Base-by-base conservation (phyloP, 2,113 vertebrate genomes). In the Phocoena sinus region DNA sequence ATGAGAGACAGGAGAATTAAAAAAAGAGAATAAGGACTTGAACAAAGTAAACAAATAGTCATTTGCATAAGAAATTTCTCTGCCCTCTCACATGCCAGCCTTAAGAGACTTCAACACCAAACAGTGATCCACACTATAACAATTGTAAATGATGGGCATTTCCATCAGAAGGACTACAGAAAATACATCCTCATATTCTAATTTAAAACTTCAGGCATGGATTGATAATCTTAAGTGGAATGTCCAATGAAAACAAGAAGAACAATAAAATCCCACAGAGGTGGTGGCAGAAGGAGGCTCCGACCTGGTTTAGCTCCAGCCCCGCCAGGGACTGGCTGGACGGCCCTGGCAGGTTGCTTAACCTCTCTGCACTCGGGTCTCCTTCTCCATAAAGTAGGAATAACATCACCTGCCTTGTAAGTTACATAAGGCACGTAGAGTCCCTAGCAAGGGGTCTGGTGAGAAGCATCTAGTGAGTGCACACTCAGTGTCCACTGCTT, bases 31-130 rank as follows among this genome's bases (percentile, higher is more conserved):
- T 41, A 70, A 80, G 26, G 47, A 83, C 44, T 90, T 81, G 84
- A 89, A 87, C 70, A 81, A 96, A 92, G 73, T 67, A 95, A 96
- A 95, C 81, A 95, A 77, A 93, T 1, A 60, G 38, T 70, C 41
- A 74, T 89, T 68, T 86, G 70, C 56, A 87, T 92, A 86, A 65
- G 63, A 93, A 97, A 96, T 74, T 76, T 44, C 26, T 90, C 70
- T 74, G 56, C n/a, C 36, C 26, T 89, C 62, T 95, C 74, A 73
- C 47, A 74, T 21, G 68, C 62, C 71, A 79, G 58, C 68, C 62
- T 36, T 76, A 79, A 44, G 76, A 87, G 84, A 91, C 33, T 74
- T 68, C 83, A 41, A 80, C 31, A 91, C 25, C 56, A 73, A 88
- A 63, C 70, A 47, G 33, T 28, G 68, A 86, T 63, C 38, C 50